A percentile compares a stretch with the other conserved stretches of the same genome.
phyloP scores from a whole-genome alignment of 37 sponge, comb jelly and placozoan species.

The Dysidea cf. avara region DNA sequence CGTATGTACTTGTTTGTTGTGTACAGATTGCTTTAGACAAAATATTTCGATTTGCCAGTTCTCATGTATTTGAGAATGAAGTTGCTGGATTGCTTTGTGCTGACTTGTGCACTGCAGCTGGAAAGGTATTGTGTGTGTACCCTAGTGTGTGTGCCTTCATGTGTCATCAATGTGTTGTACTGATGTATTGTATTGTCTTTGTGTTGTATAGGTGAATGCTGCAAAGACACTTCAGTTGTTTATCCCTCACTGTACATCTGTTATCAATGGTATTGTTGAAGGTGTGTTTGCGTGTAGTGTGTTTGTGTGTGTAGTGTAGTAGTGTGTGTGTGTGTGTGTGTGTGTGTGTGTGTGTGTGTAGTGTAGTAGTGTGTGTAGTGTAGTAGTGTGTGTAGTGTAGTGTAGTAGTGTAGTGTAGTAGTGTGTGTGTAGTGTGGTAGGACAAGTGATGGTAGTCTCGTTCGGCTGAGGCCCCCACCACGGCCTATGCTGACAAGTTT shows the following conservation, averaged over 20 bases:
- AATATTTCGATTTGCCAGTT: constrained; percentile 58
- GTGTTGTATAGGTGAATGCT: constrained; percentile 26
- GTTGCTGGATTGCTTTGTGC: constrained; percentile 61
- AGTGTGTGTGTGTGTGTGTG: background rate
- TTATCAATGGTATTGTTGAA: constrained; percentile 35
- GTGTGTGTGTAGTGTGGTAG: background rate
- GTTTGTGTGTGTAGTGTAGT: constrained; percentile 2
- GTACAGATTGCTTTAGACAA: constrained; percentile 71
- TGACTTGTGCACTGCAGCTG: constrained; percentile 62
- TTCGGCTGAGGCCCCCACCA: background rate
- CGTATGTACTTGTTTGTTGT: background rate
- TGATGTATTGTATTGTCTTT: background rate
- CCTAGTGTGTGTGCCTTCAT: background rate
- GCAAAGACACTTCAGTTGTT: constrained; percentile 54
- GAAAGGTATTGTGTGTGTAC: constrained; percentile 47
- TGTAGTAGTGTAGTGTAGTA: too few species aligned
- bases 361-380: background rate
- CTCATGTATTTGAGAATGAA: constrained; percentile 71
- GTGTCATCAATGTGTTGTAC: background rate
- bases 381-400: background rate
- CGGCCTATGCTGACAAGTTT: too few species aligned
- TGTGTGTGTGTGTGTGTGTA: background rate
- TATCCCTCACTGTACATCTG: constrained; percentile 52
- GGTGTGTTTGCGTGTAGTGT: constrained; percentile 32
- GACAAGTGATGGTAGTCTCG: background rate